Conservation (phyloP, 2,888 invertebrate genomes). For the Spodoptera littoralis region DNA sequence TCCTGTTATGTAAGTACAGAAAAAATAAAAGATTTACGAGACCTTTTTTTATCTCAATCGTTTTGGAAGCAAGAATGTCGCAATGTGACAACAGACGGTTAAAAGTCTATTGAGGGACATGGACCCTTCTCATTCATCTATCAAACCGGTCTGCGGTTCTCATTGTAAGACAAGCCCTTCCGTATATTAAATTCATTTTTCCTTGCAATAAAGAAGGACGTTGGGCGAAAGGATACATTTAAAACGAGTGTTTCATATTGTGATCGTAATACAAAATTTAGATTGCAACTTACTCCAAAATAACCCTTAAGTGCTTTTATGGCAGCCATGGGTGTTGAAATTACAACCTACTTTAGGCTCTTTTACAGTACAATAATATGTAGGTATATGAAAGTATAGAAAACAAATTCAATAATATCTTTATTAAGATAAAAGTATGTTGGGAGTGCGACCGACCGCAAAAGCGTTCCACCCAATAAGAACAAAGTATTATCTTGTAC, state of each 20-base stretch:
- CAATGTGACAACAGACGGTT: slow-evolving; percentile 23
- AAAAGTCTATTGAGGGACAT: slow-evolving; percentile 16
- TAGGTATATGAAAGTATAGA: background rate
- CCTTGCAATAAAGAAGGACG: slow-evolving; percentile 1
- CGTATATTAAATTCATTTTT: background rate
- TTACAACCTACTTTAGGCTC: slow-evolving; percentile 9
- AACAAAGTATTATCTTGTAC: slow-evolving; percentile 36
- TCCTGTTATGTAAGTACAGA: slow-evolving; percentile 19
- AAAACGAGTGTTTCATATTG: slow-evolving; percentile 4
- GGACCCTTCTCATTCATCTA: slow-evolving; percentile 14
- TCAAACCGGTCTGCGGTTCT: slow-evolving; percentile 3
- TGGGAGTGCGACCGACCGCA: slow-evolving; percentile 11
- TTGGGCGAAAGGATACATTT: slow-evolving; percentile 10
- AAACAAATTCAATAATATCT: slow-evolving; percentile 15
- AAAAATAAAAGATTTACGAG: slow-evolving; percentile 21
- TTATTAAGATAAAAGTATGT: slow-evolving; percentile 14
- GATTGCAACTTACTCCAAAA: slow-evolving; percentile 17
- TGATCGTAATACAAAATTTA: slow-evolving; percentile 15
- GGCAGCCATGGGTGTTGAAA: slow-evolving; percentile 12
- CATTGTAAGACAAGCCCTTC: slow-evolving; percentile 6
- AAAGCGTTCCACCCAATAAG: slow-evolving; percentile 28
- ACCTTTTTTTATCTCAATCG: slow-evolving; percentile 16
- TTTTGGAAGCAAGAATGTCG: slow-evolving; percentile 13
- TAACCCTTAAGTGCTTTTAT: slow-evolving; percentile 23
- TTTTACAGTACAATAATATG: too few relatives aligned